Evolutionary conservation across 2,888 invertebrate genomes (phyloP).

Genomic region (Amorpha juglandis): DNA sequence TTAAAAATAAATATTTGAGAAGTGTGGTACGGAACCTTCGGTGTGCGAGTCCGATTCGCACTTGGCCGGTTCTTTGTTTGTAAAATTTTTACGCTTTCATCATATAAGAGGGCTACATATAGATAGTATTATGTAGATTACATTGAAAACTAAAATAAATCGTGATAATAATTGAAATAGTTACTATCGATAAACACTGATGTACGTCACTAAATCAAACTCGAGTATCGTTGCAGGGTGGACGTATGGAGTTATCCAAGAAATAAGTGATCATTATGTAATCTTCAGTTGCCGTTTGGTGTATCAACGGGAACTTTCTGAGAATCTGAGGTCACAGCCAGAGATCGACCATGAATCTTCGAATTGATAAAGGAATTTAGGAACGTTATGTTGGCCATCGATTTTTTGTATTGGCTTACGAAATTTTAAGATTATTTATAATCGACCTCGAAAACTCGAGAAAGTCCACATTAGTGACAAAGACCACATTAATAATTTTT

Average conservation of each 20-base stretch:
- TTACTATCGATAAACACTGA: background rate
- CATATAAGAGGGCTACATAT: background rate
- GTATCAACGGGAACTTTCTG: slow-evolving; percentile 47
- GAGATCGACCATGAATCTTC: slow-evolving; percentile 24
- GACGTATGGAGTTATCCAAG: slow-evolving; percentile 59
- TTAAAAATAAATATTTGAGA: too few relatives aligned
- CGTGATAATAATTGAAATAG: background rate
- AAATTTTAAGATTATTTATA: background rate
- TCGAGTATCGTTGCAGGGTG: slow-evolving; percentile 42
- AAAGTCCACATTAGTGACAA: too few relatives aligned
- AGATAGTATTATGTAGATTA: too few relatives aligned
- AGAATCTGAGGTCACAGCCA: slow-evolving; percentile 48
- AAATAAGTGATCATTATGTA: slow-evolving; percentile 78
- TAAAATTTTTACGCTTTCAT: too few relatives aligned
- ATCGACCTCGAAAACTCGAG: too few relatives aligned
- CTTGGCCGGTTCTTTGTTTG: too few relatives aligned
- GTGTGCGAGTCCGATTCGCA: too few relatives aligned
- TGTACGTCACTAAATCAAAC: slow-evolving; percentile 35
- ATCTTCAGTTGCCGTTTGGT: slow-evolving; percentile 57
- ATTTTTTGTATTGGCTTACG: background rate
- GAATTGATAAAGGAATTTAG: slow-evolving; percentile 14
- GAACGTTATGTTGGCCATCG: background rate
- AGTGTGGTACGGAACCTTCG: too few relatives aligned
- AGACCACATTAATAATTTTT: too few relatives aligned
- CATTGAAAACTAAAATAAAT: background rate